Conservation (phyloP, 2,113 vertebrate species). For the Semicossyphus pulcher region DNA sequence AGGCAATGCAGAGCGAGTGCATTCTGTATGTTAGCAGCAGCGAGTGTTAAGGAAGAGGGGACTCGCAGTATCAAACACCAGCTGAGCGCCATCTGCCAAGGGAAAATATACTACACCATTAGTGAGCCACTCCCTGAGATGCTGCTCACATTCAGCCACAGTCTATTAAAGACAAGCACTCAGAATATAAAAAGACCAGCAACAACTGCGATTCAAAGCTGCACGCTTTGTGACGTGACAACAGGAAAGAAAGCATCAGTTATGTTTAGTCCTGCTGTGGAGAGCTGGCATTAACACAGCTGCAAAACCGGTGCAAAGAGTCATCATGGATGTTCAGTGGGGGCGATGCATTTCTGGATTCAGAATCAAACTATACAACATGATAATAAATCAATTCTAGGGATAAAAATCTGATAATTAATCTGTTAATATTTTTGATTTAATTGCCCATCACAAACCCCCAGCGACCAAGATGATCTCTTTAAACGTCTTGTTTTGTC, state of each 20-base stretch:
- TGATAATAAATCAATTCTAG: no score
- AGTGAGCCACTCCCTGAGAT: conserved; percentile 28
- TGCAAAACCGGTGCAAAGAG: no score
- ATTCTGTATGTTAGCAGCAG: conserved; percentile 14
- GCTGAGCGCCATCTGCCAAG: conserved; percentile 63
- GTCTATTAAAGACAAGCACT: conserved; percentile 1
- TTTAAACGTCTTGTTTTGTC: neutral
- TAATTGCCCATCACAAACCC: no score
- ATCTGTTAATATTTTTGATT: no score
- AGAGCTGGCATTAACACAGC: no score
- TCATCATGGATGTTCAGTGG: no score
- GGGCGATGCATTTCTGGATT: no score
- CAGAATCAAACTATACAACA: no score
- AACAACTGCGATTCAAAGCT: neutral
- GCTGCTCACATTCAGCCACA: conserved; percentile 2
- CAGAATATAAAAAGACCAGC: neutral
- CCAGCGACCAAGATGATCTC: no score
- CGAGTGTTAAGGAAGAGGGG: conserved; percentile 9
- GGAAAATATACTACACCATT: conserved; percentile 29
- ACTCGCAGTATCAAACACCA: conserved; percentile 45
- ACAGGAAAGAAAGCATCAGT: no score
- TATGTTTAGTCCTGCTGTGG: neutral
- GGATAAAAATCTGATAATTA: no score
- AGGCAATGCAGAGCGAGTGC: neutral
- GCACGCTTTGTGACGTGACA: neutral